Base-by-base conservation (phyloP, 1,140 invertebrate species). In the Hirudo medicinalis region DNA sequence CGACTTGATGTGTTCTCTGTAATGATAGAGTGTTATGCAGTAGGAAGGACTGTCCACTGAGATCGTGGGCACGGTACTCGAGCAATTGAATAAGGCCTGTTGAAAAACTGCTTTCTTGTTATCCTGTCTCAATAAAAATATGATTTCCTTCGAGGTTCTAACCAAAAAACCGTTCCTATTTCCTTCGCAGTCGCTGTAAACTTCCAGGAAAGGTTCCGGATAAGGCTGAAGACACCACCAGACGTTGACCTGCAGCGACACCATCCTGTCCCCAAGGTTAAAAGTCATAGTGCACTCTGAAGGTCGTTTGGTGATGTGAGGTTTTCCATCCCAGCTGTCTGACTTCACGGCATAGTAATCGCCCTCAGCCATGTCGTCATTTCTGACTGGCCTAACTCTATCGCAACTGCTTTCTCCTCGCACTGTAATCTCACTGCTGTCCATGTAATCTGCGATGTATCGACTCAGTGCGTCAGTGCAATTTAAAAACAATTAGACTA, bases 131-230 rank as follows among this genome's bases (percentile, higher is more conserved):
- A 2, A 57, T 57, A n/a, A 13, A 32, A 67, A 67, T 9, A 6
- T n/a, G n/a, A 4, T 11, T 25, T 68, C 19, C n/a, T 9, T 32
- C 2, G n/a, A 32, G 6, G 22, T 68, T 53, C 71, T 53, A 15
- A 72, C 72, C 67, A 72, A n/a, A 22, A 72, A 25, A 49, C 66
- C 54, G n/a, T 54, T 68, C 49, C 68, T 70, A 20, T 54, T 53
- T 17, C 67, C 72, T 27, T 72, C 72, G 72, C 72, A 72, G 68
- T 72, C 72, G 67, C 67, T 66, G 55, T 72, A 72, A 27, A 72
- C 43, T 20, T 67, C 54, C 5, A 72, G 72, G n/a, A 69, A 72
- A 25, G 72, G 72, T 36, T 70, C 68, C 8, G 32, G 49, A 55
- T n/a, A 32, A 27, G 36, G 27, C 40, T 72, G 32, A 32, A 36